A percentile compares a stretch with the other conserved stretches of the same genome.
These are phyloP conservation scores for Ctenosaura bakeri DNA, from an alignment of 2,797 vertebrate species.

Conservation along the genomic window DNA sequence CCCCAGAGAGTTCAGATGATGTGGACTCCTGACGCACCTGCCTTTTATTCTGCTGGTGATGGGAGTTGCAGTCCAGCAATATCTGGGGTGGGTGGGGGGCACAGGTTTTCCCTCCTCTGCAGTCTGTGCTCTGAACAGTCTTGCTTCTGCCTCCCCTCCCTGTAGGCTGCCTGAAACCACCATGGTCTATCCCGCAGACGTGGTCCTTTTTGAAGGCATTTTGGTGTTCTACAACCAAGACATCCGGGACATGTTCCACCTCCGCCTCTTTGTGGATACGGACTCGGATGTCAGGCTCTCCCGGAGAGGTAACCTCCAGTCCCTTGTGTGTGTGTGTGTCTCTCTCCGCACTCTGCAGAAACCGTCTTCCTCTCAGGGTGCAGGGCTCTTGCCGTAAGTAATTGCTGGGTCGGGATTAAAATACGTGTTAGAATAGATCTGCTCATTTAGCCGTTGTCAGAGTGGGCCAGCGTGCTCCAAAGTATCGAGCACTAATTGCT, in stretches of 20 bases:
- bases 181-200: slow-evolving; percentile 92
- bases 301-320: slow-evolving; percentile 84
- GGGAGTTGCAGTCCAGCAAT: neutral
- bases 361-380: no score
- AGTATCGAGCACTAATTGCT: no score
- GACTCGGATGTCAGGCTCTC: slow-evolving; percentile 96
- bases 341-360: accelerated
- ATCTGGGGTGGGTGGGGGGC: neutral
- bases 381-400: no score
- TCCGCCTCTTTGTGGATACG: slow-evolving; percentile 97
- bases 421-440: no score
- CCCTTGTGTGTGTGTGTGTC: accelerated
- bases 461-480: no score
- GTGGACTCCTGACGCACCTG: no score
- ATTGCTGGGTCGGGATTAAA: no score
- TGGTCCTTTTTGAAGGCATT: slow-evolving; percentile 97
- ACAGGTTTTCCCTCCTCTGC: neutral
- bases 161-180: slow-evolving; percentile 89
- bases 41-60: neutral
- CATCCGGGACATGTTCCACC: slow-evolving; percentile 97
- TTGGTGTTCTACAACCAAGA: slow-evolving; percentile 95
- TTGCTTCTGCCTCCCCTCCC: neutral
- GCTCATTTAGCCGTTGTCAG: no score
- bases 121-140: neutral
- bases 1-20: no score